phyloP scores from a whole-genome alignment of 2,888 invertebrate species.

The Idaea biselata region DNA sequence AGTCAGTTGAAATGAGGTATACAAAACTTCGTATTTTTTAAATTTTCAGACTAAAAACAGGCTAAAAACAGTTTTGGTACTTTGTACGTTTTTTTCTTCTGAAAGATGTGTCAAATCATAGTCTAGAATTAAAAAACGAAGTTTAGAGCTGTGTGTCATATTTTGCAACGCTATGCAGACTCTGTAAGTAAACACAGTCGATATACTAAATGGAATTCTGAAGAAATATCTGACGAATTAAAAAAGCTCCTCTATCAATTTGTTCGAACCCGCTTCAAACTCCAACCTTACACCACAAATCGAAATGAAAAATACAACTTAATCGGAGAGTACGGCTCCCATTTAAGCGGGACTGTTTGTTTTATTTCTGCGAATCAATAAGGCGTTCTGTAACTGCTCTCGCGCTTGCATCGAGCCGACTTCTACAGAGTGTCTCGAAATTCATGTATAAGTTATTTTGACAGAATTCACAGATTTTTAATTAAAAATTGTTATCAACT shows the following conservation, averaged over 20 bases:
- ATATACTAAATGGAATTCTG: neutral
- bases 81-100: too few relatives aligned
- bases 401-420: slow-evolving; percentile 34
- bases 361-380: slow-evolving; percentile 56
- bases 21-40: too few relatives aligned
- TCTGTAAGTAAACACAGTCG: neutral
- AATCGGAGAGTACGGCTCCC: slow-evolving; percentile 53
- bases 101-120: too few relatives aligned
- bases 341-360: slow-evolving; percentile 50
- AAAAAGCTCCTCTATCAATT: slow-evolving; percentile 4
- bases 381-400: slow-evolving; percentile 29
- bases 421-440: slow-evolving; percentile 6
- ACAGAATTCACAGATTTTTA: too few relatives aligned
- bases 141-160: too few relatives aligned
- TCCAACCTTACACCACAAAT: slow-evolving; percentile 21
- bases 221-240: neutral
- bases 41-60: too few relatives aligned
- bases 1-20: too few relatives aligned
- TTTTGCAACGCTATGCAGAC: too few relatives aligned
- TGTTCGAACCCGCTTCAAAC: slow-evolving; percentile 6
- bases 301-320: slow-evolving; percentile 50
- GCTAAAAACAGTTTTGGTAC: too few relatives aligned
- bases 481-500: too few relatives aligned
- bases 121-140: too few relatives aligned
- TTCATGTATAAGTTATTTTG: neutral